Base-by-base conservation (phyloP, 2,113 vertebrate genomes). In the Centrocercus urophasianus region DNA sequence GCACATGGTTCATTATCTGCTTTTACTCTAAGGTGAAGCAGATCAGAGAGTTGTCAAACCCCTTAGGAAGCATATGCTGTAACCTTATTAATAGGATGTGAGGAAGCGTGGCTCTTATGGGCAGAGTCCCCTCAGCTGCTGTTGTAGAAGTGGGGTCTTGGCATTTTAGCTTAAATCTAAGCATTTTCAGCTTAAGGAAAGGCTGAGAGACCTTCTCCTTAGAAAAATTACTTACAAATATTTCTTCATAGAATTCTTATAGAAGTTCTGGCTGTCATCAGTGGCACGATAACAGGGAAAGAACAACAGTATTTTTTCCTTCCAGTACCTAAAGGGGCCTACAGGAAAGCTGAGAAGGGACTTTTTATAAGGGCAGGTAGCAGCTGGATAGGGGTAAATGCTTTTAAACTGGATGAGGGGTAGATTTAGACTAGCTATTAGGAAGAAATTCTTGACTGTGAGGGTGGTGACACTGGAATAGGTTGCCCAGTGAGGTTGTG, bases 221-320 rank as follows among this genome's bases (percentile, higher is more conserved):
- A 60, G 28, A 83, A 78, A 43, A 3, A 30, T 16, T 84, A 81
- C 83, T 90, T 56, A 54, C 87, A 83, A 94, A 86, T 95, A 78
- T 69, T 80, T 93, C 75, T 86, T 88, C 66, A 75, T 73, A 52
- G 82, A 42, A 38, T 64, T 63, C 25, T 85, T 82, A 64, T 25
- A 36, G 34, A 70, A 52, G 45, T 83, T 66, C 74, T 83, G 42
- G 40, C 47, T 95, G 18, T 91, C 74, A 83, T 80, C 69, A 67
- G 72, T 45, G 1, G 4, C 52, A 60, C 43, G 32, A 25, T n/a
- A 13, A 13, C 32, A 42, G 52, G 76, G 78, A 6, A 22, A 60
- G 56, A 63, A 72, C 47, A 72, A 30, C 57, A 40, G 56, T 77
- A 19, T 54, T 54, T 30, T 54, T 54, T 54, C 15, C 52, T 54